These are phyloP conservation scores for Odontothrips loti DNA, from an alignment of 2,888 invertebrate genomes.

Conservation along the genomic window DNA sequence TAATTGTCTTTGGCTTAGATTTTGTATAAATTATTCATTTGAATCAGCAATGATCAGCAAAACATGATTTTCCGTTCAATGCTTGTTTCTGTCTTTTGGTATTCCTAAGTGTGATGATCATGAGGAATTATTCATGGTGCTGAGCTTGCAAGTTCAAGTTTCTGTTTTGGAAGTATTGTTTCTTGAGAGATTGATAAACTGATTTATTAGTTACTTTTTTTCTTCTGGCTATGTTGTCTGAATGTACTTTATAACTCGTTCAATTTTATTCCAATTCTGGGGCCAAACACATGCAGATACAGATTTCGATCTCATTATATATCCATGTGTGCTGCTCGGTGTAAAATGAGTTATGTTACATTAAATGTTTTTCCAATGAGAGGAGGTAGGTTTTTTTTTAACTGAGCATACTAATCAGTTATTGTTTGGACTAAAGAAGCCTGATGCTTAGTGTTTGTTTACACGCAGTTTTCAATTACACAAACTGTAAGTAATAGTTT, in stretches of 20 bases:
- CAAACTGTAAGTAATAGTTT: slow-evolving; percentile 4
- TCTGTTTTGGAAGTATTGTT: neutral
- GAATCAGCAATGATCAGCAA: neutral
- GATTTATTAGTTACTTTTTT: neutral
- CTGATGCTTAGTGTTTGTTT: slow-evolving; percentile 3
- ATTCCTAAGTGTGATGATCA: neutral
- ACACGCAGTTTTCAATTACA: neutral
- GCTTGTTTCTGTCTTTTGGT: neutral
- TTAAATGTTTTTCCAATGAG: too few relatives aligned
- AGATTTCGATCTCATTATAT: neutral
- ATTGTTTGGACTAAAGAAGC: neutral
- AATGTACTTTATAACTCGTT: neutral
- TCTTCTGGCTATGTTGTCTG: neutral
- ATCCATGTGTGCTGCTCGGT: neutral
- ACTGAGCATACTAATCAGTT: neutral
- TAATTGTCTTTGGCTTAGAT: neutral
- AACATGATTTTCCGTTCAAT: neutral
- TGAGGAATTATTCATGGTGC: neutral
- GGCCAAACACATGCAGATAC: neutral
- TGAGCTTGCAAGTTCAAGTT: neutral
- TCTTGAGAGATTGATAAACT: neutral
- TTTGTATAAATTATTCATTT: neutral
- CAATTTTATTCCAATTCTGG: neutral
- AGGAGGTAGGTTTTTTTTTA: neutral
- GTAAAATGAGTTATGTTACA: too few relatives aligned